Evolutionary conservation across 2,797 vertebrate species (phyloP).

Genomic region (Setipinna tenuifilis): DNA sequence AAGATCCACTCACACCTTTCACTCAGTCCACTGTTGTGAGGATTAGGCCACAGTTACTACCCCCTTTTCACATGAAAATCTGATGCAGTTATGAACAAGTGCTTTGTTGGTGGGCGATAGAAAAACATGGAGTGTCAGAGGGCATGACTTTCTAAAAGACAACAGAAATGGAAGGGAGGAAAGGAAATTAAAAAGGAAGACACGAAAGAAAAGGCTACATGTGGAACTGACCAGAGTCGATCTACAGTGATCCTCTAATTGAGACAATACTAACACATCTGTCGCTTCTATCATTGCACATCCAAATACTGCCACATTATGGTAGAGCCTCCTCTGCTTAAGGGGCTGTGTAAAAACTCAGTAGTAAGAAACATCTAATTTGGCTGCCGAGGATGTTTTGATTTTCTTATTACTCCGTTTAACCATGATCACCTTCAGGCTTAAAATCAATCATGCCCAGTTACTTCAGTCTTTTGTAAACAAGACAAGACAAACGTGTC

Average conservation of each 20-base stretch:
- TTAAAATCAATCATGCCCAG: conserved; percentile 23
- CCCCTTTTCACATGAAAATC: conserved; percentile 8
- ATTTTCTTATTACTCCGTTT: background rate
- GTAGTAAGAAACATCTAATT: conserved; percentile 71
- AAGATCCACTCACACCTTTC: background rate
- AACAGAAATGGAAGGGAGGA: background rate
- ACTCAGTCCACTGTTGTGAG: conserved; percentile 18
- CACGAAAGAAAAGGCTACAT: conserved; percentile 37
- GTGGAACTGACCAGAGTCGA: conserved; percentile 31
- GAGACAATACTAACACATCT: conserved; percentile 38
- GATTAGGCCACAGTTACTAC: background rate
- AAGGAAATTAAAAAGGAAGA: conserved; percentile 30
- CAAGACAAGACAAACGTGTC: conserved; percentile 28
- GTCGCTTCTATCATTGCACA: conserved; percentile 45
- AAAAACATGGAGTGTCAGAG: conserved; percentile 22
- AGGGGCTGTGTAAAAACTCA: conserved; percentile 64
- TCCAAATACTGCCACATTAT: conserved; percentile 49
- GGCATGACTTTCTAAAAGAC: background rate
- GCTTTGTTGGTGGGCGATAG: background rate
- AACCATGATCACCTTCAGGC: conserved; percentile 25
- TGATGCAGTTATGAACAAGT: conserved; percentile 9
- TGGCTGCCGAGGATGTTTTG: conserved; percentile 51
- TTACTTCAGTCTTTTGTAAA: conserved; percentile 49
- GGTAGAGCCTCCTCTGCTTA: conserved; percentile 45
- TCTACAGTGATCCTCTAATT: conserved; percentile 26